phyloP scores from a whole-genome alignment of 1,140 invertebrate genomes.

The Drosophila micromelanica region DNA sequence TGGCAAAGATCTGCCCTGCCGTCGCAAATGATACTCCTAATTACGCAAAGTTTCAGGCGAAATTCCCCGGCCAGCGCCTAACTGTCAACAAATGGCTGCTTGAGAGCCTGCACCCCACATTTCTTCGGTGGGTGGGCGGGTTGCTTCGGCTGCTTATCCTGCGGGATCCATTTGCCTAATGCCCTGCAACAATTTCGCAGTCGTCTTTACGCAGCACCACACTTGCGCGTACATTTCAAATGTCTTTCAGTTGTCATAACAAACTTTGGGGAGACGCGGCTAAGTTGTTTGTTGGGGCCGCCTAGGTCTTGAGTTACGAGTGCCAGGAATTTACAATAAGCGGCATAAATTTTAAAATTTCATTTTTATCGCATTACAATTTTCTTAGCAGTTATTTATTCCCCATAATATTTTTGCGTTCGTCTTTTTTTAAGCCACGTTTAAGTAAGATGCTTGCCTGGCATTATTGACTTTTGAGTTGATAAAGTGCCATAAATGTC shows the following conservation, averaged over 20 bases:
- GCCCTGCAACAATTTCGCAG: constrained; percentile 62
- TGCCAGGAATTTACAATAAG: constrained; percentile 73
- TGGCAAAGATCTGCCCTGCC: constrained; percentile 17
- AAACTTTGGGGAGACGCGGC: constrained; percentile 42
- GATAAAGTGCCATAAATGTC: constrained; percentile 84
- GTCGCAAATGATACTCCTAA: constrained; percentile 72
- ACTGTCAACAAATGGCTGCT: constrained; percentile 64
- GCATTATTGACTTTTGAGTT: constrained; percentile 82
- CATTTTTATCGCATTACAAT: constrained; percentile 81
- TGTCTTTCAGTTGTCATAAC: constrained; percentile 80
- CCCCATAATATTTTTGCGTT: background rate
- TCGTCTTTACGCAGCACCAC: constrained; percentile 28
- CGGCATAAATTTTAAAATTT: constrained; percentile 83
- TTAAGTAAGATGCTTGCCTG: constrained; percentile 76
- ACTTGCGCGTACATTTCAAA: constrained; percentile 57
- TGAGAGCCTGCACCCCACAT: constrained; percentile 13
- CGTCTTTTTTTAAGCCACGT: constrained; percentile 67
- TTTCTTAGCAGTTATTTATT: constrained; percentile 54
- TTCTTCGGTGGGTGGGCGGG: background rate
- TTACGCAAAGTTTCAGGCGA: constrained; percentile 64
- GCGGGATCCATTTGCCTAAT: constrained; percentile 79
- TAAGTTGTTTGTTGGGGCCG: constrained; percentile 22
- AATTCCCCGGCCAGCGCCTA: constrained; percentile 60
- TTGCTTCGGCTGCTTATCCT: constrained; percentile 55
- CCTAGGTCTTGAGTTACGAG: constrained; percentile 60